These are phyloP conservation scores for Cyphomyrus discorhynchus DNA, from an alignment of 2,113 vertebrate species.

Conservation along the genomic window DNA sequence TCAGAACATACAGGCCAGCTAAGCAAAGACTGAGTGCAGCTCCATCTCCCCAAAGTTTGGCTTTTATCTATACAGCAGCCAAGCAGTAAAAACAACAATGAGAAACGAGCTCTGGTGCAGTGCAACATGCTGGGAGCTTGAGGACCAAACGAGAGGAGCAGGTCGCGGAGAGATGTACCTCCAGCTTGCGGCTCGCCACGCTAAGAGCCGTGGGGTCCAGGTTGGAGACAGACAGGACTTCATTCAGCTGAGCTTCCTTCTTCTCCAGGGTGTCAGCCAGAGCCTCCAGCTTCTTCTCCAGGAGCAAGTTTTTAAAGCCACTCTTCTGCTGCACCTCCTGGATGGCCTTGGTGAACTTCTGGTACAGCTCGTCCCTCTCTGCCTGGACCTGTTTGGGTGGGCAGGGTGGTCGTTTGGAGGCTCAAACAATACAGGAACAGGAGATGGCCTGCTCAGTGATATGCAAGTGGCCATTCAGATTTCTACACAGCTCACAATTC, in stretches of 20 bases:
- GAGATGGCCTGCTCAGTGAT: not conserved
- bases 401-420: not conserved
- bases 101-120: not conserved
- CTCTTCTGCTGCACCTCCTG: constrained; percentile 70
- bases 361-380: constrained; percentile 70
- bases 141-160: no score
- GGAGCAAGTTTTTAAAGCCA: constrained; percentile 60
- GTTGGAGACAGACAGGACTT: constrained; percentile 65
- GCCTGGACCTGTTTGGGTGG: constrained; percentile 65
- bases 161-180: constrained; percentile 55
- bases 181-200: constrained; percentile 59
- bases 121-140: not conserved
- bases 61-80: not conserved
- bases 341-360: constrained; percentile 65
- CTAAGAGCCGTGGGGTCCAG: constrained; percentile 62
- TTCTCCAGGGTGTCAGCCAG: constrained; percentile 61
- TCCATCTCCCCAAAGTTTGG: not conserved
- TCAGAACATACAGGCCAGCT: not conserved
- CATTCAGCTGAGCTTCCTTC: constrained; percentile 71
- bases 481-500: not conserved
- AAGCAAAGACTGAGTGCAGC: not conserved
- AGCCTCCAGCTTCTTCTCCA: constrained; percentile 69
- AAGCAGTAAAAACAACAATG: not conserved
- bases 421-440: not conserved
- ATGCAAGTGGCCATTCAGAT: not conserved